Evolutionary conservation across 1,140 invertebrate species (phyloP).

Genomic region (Caenorhabditis remanei): DNA sequence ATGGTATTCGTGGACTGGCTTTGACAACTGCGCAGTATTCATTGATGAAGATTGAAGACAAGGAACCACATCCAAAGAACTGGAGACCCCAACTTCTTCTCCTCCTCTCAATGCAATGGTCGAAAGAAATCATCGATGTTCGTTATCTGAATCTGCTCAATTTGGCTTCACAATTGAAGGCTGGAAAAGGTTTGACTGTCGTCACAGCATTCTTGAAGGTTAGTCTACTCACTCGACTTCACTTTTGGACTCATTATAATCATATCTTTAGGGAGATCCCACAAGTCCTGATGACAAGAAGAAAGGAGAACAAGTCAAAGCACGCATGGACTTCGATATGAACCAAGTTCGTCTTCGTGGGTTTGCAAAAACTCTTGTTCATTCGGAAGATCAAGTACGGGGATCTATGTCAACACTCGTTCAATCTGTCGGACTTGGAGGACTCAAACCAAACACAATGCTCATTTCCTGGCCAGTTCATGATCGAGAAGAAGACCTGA

Average conservation of each 20-base stretch:
- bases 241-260: background rate
- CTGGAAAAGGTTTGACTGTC: conserved; percentile 88
- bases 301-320: conserved; percentile 69
- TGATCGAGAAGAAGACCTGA: conserved; percentile 80
- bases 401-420: conserved; percentile 83
- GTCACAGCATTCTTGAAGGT: conserved; percentile 87
- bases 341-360: conserved; percentile 69
- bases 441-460: conserved; percentile 97
- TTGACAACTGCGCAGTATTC: conserved; percentile 95
- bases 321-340: conserved; percentile 76
- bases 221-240: background rate
- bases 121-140: conserved; percentile 74
- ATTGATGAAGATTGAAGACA: conserved; percentile 80
- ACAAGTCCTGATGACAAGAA: conserved; percentile 67
- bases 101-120: conserved; percentile 75
- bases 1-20: conserved; percentile 95
- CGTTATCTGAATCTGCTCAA: conserved; percentile 75
- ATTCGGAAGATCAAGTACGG: conserved; percentile 74
- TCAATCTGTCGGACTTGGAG: conserved; percentile 95
- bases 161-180: conserved; percentile 75
- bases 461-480: conserved; percentile 97
- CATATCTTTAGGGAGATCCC: conserved; percentile 80
- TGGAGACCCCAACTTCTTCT: conserved; percentile 76
- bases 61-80: conserved; percentile 77
- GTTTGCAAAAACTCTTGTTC: conserved; percentile 75